phyloP scores from a whole-genome alignment of 2,113 vertebrate species.

The Strigops habroptila region DNA sequence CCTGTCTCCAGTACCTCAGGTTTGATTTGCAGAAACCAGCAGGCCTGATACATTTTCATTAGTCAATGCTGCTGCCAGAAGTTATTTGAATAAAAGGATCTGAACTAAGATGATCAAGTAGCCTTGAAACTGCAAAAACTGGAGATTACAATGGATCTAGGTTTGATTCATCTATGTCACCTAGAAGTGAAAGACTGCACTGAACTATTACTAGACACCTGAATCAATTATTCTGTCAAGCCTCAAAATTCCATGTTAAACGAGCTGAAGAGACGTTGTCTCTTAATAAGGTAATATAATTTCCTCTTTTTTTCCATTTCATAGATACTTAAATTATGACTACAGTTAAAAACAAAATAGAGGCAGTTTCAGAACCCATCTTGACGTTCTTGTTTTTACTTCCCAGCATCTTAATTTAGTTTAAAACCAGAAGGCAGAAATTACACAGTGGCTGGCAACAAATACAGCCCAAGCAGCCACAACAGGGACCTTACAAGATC shows the following conservation, averaged over 20 bases:
- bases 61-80: neutral
- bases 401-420: conserved; percentile 39
- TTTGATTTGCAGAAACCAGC: conserved; percentile 8
- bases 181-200: neutral
- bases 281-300: neutral
- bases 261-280: neutral
- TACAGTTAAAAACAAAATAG: conserved; percentile 40
- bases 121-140: conserved; percentile 13
- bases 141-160: neutral
- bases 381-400: neutral
- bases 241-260: neutral
- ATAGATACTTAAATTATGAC: conserved; percentile 5
- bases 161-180: neutral
- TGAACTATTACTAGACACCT: neutral
- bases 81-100: neutral
- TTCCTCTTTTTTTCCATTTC: conserved; percentile 27
- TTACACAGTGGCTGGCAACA: conserved; percentile 17
- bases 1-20: neutral
- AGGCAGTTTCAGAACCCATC: neutral
- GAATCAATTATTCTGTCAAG: conserved; percentile 19
- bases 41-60: neutral
- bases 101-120: neutral
- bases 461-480: neutral
- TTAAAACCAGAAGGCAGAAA: conserved; percentile 55
- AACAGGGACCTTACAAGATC: neutral